phyloP scores from a whole-genome alignment of 2,797 vertebrate genomes.

The Rhinatrema bivittatum region DNA sequence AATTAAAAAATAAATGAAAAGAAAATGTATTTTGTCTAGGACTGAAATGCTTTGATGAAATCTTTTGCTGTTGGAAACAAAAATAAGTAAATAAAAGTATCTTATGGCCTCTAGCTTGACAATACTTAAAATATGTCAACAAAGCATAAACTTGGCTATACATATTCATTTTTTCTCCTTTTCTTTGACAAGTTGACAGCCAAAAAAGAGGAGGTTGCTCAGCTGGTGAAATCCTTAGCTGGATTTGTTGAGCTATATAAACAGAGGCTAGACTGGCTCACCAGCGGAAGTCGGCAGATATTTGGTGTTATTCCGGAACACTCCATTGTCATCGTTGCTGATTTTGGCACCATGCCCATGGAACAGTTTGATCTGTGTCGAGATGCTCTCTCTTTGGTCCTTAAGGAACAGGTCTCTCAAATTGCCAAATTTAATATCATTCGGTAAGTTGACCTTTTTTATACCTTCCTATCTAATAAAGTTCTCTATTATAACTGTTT shows the following conservation, averaged over 20 bases:
- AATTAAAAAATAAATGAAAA: no score
- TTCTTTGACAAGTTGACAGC: conserved; percentile 60
- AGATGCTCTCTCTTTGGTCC: conserved; percentile 51
- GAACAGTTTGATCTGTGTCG: conserved; percentile 42
- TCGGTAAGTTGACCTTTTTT: conserved; percentile 45
- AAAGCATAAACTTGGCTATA: no score
- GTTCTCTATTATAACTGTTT: no score
- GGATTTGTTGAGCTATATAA: conserved; percentile 45
- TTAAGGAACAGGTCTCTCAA: conserved; percentile 57
- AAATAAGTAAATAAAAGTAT: no score
- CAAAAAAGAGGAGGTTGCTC: conserved; percentile 49
- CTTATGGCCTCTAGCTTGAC: no score
- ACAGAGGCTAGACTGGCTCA: conserved; percentile 61
- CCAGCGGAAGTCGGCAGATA: conserved; percentile 56
- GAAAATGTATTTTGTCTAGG: no score
- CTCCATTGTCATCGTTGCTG: conserved; percentile 50
- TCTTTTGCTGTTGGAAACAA: no score
- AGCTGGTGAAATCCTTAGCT: conserved; percentile 44
- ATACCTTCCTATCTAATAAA: no score
- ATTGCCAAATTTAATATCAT: conserved; percentile 61
- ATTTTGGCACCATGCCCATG: conserved; percentile 32
- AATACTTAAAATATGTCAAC: no score
- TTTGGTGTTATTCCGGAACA: conserved; percentile 68
- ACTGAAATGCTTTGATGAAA: no score
- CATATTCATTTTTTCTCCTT: conserved; percentile 20